Evolutionary conservation across 2,888 invertebrate genomes (phyloP).

Genomic region (Melinaea menophilus): DNA sequence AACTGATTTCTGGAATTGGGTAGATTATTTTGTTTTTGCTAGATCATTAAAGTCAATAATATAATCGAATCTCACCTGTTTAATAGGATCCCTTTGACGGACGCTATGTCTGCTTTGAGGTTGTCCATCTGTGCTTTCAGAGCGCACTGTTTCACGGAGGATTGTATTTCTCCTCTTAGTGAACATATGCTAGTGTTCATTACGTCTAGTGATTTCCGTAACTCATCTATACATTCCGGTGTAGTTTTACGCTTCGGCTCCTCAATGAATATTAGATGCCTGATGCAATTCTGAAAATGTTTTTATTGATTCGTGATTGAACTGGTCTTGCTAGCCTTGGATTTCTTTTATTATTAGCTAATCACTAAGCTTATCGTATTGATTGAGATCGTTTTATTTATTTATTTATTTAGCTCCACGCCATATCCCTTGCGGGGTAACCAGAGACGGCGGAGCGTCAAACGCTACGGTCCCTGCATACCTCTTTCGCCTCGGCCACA

Average conservation of each 20-base stretch:
- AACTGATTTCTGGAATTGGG: slow-evolving; percentile 83
- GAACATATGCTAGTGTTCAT: slow-evolving; percentile 81
- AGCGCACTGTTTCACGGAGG: slow-evolving; percentile 65
- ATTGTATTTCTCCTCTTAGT: slow-evolving; percentile 81
- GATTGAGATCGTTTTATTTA: too few relatives aligned
- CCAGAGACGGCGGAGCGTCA: too few relatives aligned
- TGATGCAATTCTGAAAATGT: slow-evolving; percentile 55
- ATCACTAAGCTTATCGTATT: too few relatives aligned
- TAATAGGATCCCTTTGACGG: slow-evolving; percentile 84
- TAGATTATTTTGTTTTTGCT: not conserved
- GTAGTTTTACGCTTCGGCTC: slow-evolving; percentile 80
- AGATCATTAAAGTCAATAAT: too few relatives aligned
- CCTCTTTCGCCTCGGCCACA: too few relatives aligned
- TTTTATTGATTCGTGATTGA: too few relatives aligned
- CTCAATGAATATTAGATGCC: slow-evolving; percentile 80
- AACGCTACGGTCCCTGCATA: too few relatives aligned
- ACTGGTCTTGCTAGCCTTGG: not conserved
- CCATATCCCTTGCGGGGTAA: too few relatives aligned
- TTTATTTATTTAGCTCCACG: too few relatives aligned
- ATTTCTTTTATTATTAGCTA: too few relatives aligned
- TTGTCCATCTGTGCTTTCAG: slow-evolving; percentile 80
- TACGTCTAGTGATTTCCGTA: slow-evolving; percentile 83
- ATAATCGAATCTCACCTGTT: slow-evolving; percentile 73
- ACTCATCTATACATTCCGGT: slow-evolving; percentile 81
- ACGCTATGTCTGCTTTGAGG: slow-evolving; percentile 83